A percentile compares a stretch with the other conserved stretches of the same genome.
These are phyloP conservation scores for Drosophila pseudoananassae DNA, from an alignment of 1,140 invertebrate genomes.

Conservation along the genomic window DNA sequence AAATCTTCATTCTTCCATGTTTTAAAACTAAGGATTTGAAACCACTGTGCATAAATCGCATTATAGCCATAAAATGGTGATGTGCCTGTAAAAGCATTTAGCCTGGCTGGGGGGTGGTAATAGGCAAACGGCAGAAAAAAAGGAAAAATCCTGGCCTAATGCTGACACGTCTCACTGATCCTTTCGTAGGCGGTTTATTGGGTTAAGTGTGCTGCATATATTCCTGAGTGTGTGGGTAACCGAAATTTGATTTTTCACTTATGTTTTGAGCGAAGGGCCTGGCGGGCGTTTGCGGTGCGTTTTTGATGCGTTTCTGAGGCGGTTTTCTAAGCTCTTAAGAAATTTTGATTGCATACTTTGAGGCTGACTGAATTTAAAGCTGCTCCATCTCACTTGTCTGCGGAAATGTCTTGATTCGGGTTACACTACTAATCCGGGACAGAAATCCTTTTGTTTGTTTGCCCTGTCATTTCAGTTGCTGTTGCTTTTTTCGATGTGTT, in stretches of 20 bases:
- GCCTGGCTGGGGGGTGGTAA: conserved; percentile 34
- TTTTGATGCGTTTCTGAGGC: conserved; percentile 22
- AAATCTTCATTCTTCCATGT: too few relatives aligned
- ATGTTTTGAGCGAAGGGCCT: conserved; percentile 4
- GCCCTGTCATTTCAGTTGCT: conserved; percentile 11
- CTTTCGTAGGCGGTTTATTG: conserved; percentile 58
- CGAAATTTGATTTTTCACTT: conserved; percentile 60
- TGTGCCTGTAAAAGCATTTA: conserved; percentile 43
- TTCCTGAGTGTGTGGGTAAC: conserved; percentile 18
- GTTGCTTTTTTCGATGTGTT: background rate
- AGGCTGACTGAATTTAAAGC: conserved; percentile 19
- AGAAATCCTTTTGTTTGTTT: conserved; percentile 65
- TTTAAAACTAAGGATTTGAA: background rate
- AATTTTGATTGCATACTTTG: conserved; percentile 39
- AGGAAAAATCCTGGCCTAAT: conserved; percentile 17
- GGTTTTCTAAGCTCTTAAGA: conserved; percentile 14
- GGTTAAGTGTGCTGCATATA: conserved; percentile 58
- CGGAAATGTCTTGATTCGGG: conserved; percentile 51
- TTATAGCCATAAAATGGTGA: conserved; percentile 55
- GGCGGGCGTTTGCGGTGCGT: conserved; percentile 26
- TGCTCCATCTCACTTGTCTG: conserved; percentile 3
- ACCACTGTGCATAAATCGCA: conserved; percentile 43
- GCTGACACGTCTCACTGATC: conserved; percentile 58
- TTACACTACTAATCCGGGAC: conserved; percentile 49
- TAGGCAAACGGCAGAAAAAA: conserved; percentile 9